These are phyloP conservation scores for Spondyliosoma cantharus DNA, from an alignment of 2,797 vertebrate genomes.

Conservation along the genomic window DNA sequence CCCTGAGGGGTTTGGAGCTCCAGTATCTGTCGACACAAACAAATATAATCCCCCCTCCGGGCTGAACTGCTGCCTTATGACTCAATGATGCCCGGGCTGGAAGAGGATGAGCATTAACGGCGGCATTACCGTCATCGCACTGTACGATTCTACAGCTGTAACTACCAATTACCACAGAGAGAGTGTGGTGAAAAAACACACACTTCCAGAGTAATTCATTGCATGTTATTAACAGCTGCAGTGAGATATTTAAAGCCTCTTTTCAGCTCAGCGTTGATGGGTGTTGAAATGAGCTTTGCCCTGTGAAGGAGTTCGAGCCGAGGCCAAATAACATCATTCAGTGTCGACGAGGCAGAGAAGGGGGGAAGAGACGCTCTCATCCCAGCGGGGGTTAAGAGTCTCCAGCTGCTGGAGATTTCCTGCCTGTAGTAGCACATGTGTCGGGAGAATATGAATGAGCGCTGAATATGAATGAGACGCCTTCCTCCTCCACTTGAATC, in stretches of 20 bases:
- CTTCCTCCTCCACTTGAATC: constrained; percentile 44
- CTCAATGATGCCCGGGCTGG: constrained; percentile 46
- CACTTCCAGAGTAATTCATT: constrained; percentile 57
- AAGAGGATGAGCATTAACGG: constrained; percentile 55
- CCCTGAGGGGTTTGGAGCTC: constrained; percentile 15
- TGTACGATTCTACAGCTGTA: constrained; percentile 38
- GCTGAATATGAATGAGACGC: constrained; percentile 55
- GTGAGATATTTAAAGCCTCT: constrained; percentile 70
- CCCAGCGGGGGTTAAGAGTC: constrained; percentile 47
- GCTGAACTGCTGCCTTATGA: constrained; percentile 40
- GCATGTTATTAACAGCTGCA: constrained; percentile 66
- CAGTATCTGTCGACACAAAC: constrained; percentile 51
- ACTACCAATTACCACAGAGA: constrained; percentile 61
- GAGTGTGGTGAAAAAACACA: constrained; percentile 6
- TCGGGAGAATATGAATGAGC: constrained; percentile 46
- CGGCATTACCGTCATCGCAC: constrained; percentile 39
- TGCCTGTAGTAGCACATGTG: constrained; percentile 42
- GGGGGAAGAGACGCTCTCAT: constrained; percentile 21
- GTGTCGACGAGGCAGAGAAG: constrained; percentile 18
- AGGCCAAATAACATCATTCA: constrained; percentile 56
- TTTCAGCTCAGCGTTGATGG: constrained; percentile 63
- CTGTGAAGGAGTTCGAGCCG: constrained; percentile 44
- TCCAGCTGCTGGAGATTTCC: constrained; percentile 66
- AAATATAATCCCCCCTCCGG: constrained; percentile 37
- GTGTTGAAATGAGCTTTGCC: constrained; percentile 58